A percentile compares a stretch with the other conserved stretches of the same genome.
Evolutionary conservation across 1,140 invertebrate species (phyloP).

Genomic region (Teleopsis dalmanni): DNA sequence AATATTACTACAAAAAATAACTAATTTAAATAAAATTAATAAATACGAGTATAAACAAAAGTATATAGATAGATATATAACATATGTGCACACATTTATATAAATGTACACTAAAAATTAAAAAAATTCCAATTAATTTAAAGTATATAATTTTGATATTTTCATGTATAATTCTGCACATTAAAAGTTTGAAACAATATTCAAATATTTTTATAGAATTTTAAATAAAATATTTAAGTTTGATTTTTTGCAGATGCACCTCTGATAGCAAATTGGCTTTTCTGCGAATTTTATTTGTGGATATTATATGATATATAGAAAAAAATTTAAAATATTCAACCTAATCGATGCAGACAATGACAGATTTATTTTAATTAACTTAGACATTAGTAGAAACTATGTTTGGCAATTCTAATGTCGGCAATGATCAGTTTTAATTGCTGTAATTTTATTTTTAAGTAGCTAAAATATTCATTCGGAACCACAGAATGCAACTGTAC

Average conservation of each 20-base stretch:
- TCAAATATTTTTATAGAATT: background rate
- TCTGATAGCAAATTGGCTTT: background rate
- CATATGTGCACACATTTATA: background rate
- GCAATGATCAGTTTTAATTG: too few relatives aligned
- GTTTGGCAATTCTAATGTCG: too few relatives aligned
- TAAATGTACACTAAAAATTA: background rate
- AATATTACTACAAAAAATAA: constrained; percentile 39
- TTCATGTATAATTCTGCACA: background rate
- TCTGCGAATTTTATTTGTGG: too few relatives aligned
- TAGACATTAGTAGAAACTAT: too few relatives aligned
- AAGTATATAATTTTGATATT: background rate
- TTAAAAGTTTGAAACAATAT: background rate
- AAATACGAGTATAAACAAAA: background rate
- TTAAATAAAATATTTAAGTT: background rate
- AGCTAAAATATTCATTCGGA: too few relatives aligned
- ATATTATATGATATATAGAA: too few relatives aligned
- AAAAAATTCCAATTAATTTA: background rate
- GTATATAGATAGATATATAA: background rate
- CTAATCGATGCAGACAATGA: too few relatives aligned
- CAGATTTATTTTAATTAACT: too few relatives aligned
- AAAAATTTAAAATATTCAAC: too few relatives aligned
- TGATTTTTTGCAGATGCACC: background rate
- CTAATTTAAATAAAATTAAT: constrained; percentile 13
- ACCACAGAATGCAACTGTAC: too few relatives aligned
- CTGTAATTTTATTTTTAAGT: too few relatives aligned